A percentile compares a stretch with the other conserved stretches of the same genome.
phyloP scores from a whole-genome alignment of 2,888 invertebrate genomes.

The Eubasilissa splendida region DNA sequence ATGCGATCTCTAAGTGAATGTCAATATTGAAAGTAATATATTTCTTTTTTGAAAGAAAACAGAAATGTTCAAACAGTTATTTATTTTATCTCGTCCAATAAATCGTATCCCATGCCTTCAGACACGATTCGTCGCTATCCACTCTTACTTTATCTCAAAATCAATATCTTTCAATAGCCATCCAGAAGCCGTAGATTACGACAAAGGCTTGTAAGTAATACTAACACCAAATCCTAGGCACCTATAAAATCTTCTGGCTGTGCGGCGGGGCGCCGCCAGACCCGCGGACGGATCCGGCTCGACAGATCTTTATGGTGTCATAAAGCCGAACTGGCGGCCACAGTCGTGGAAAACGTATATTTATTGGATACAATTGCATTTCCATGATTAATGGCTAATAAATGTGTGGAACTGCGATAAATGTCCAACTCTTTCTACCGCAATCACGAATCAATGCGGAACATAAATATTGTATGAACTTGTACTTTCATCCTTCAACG shows the following conservation, averaged over 20 bases:
- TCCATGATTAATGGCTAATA: slow-evolving; percentile 54
- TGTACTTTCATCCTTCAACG: no score
- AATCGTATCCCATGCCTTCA: slow-evolving; percentile 34
- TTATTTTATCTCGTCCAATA: slow-evolving; percentile 44
- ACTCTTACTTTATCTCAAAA: slow-evolving; percentile 40
- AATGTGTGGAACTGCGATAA: slow-evolving; percentile 49
- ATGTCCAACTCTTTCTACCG: slow-evolving; percentile 35
- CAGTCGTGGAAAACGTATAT: slow-evolving; percentile 30
- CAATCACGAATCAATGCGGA: neutral
- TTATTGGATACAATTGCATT: slow-evolving; percentile 56
- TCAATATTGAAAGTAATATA: slow-evolving; percentile 7
- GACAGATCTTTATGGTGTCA: slow-evolving; percentile 42
- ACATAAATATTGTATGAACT: neutral
- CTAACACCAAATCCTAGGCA: slow-evolving; percentile 40
- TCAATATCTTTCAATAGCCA: slow-evolving; percentile 43
- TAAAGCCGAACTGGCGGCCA: slow-evolving; percentile 28
- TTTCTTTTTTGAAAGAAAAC: slow-evolving; percentile 26
- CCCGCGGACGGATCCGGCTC: slow-evolving; percentile 34
- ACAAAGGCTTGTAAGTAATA: slow-evolving; percentile 47
- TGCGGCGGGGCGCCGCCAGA: slow-evolving; percentile 16
- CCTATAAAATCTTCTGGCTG: slow-evolving; percentile 14
- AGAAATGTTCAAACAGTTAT: slow-evolving; percentile 15
- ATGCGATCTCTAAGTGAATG: neutral
- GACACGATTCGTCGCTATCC: slow-evolving; percentile 27
- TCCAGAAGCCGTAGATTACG: slow-evolving; percentile 42